Base-by-base conservation (phyloP, 2,888 invertebrate species). In the Cantharis rustica region DNA sequence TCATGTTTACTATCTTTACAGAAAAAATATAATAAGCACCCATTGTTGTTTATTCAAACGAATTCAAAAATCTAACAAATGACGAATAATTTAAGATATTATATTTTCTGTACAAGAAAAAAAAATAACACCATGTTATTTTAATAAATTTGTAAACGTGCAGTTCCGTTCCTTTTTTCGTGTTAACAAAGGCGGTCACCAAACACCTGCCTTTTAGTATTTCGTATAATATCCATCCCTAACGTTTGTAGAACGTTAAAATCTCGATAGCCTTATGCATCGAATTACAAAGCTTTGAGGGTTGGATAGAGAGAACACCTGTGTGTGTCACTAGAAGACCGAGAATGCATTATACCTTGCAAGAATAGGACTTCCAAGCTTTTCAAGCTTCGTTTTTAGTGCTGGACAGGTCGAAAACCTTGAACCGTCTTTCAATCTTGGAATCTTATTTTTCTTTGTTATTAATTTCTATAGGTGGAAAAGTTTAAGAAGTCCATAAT, bases 131-230 rank as follows among this genome's bases (percentile, higher is more conserved):
- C 26, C 61, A 69, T 68, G 68, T 27, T 27, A 73, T 73, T 73
- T 69, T 73, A 73, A 73, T 73, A 73, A 73, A 73, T 73, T 73
- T 73, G 73, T 73, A 73, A 73, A 68, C 63, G 69, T 61, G 68
- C 26, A 17, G 68, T 62, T 63, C 73, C 62, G 73, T 63, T 62
- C 73, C 73, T 69, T 47, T 73, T 69, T 69, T 68, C 68, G 73
- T 69, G 73, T 73, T 73, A 64, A 74, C 74, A 74, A 74, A 74
- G 70, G 74, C 74, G 66, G 70, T 31, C 70, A 73, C 73, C 61
- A 73, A 70, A 69, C 74, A 74, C 74, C 74, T 74, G 74, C 70
- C 70, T 70, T 64, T 73, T 66, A 64, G 74, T 62, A 74, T 64
- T 74, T 70, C 62, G 69, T 64, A 74, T 74, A 70, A 66, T 69